These are phyloP conservation scores for Oikopleura vanhoeffeni DNA, from an alignment of 23 tunicate genomes.

Conservation along the genomic window DNA sequence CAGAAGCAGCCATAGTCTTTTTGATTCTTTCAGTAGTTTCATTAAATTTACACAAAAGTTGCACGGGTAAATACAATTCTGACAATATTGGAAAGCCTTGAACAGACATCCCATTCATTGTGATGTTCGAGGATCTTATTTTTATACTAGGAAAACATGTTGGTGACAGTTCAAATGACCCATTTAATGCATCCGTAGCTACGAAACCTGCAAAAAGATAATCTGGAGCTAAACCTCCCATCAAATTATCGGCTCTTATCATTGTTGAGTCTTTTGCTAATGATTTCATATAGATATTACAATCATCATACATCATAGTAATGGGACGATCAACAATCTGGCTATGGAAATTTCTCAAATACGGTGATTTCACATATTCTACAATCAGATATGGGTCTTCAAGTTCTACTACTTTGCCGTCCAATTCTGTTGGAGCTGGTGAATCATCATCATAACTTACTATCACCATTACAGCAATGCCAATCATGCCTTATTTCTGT, in stretches of 20 bases:
- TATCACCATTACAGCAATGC: too few species aligned
- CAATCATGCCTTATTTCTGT: neutral
- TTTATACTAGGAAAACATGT: too few species aligned
- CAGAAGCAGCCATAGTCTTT: neutral
- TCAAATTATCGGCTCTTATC: neutral
- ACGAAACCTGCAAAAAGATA: neutral
- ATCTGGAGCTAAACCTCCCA: neutral
- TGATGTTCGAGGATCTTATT: too few species aligned
- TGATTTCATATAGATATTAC: neutral
- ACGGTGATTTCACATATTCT: neutral
- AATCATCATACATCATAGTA: neutral
- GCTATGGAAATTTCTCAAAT: neutral
- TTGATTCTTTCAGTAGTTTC: neutral
- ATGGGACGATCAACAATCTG: neutral
- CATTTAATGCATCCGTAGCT: neutral
- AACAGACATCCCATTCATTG: neutral
- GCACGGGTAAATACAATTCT: neutral
- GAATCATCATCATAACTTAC: neutral
- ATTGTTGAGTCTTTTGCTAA: neutral
- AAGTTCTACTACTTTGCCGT: neutral
- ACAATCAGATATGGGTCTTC: neutral
- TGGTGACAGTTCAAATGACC: neutral
- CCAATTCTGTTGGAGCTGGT: neutral
- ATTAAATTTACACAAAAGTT: neutral
- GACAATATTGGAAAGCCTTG: neutral